Conservation (phyloP, 2,797 vertebrate species). For the Sebastolobus alascanus region DNA sequence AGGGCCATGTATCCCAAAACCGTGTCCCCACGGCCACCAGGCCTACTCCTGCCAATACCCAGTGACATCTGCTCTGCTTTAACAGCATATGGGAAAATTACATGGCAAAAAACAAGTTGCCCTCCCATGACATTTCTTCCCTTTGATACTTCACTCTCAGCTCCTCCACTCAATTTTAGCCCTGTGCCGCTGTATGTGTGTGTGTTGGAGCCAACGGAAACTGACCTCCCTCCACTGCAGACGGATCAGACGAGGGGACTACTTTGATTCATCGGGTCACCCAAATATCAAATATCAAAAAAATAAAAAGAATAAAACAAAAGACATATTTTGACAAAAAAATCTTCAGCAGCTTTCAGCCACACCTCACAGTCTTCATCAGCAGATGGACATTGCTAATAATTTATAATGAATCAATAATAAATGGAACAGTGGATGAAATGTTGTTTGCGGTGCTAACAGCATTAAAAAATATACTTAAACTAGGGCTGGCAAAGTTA, state of each 20-base stretch:
- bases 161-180: constrained; percentile 67
- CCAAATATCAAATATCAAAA: constrained; percentile 12
- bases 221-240: constrained; percentile 51
- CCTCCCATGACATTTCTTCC: constrained; percentile 67
- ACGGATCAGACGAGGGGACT: constrained; percentile 35
- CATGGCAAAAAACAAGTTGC: constrained; percentile 69
- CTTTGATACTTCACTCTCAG: constrained; percentile 74
- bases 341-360: neutral
- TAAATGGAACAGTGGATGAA: neutral
- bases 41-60: constrained; percentile 62
- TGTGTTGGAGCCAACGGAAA: constrained; percentile 46
- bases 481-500: too few species aligned
- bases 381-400: neutral
- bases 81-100: constrained; percentile 70
- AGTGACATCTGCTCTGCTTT: constrained; percentile 75
- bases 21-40: constrained; percentile 56
- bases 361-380: neutral
- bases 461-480: neutral
- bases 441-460: constrained; percentile 5
- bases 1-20: constrained; percentile 49
- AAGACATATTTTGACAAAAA: neutral
- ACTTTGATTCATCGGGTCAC: constrained; percentile 36
- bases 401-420: neutral
- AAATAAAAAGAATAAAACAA: neutral
- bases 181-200: constrained; percentile 36